These are phyloP conservation scores for Zaprionus lachaisei DNA, from an alignment of 1,140 invertebrate genomes.

Conservation along the genomic window DNA sequence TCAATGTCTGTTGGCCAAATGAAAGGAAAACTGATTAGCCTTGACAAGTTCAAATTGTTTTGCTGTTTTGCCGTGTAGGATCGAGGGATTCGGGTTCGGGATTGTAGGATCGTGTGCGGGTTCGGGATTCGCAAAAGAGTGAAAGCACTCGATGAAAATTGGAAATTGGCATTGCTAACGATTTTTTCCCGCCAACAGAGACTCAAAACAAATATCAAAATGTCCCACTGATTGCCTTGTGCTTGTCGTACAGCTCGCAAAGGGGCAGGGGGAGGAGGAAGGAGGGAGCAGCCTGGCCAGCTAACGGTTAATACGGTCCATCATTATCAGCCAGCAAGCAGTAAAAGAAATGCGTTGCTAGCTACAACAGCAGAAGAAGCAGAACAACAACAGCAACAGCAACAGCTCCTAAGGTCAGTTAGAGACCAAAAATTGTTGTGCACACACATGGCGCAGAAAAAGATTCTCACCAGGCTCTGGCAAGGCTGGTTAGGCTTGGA, in stretches of 20 bases:
- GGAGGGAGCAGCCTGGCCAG: conserved; percentile 17
- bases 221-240: conserved; percentile 79
- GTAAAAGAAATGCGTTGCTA: conserved; percentile 73
- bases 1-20: conserved; percentile 64
- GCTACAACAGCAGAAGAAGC: conserved; percentile 34
- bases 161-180: conserved; percentile 12
- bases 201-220: conserved; percentile 63
- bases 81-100: conserved; percentile 8
- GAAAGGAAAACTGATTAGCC: conserved; percentile 81
- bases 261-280: not conserved
- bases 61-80: conserved; percentile 3
- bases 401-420: conserved; percentile 72
- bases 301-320: conserved; percentile 84
- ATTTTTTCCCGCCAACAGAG: conserved; percentile 36
- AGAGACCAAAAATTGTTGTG: conserved; percentile 78
- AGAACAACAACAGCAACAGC: conserved; percentile 49
- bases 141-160: conserved; percentile 55
- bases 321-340: conserved; percentile 73
- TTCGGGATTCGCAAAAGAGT: conserved; percentile 46
- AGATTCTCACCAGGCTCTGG: conserved; percentile 70
- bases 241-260: conserved; percentile 64
- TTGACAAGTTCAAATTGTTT: conserved; percentile 82
- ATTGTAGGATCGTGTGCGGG: not conserved
- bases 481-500: not conserved
- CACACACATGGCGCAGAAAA: conserved; percentile 55